These are phyloP conservation scores for Danaus plexippus DNA, from an alignment of 1,140 invertebrate genomes.

Conservation along the genomic window DNA sequence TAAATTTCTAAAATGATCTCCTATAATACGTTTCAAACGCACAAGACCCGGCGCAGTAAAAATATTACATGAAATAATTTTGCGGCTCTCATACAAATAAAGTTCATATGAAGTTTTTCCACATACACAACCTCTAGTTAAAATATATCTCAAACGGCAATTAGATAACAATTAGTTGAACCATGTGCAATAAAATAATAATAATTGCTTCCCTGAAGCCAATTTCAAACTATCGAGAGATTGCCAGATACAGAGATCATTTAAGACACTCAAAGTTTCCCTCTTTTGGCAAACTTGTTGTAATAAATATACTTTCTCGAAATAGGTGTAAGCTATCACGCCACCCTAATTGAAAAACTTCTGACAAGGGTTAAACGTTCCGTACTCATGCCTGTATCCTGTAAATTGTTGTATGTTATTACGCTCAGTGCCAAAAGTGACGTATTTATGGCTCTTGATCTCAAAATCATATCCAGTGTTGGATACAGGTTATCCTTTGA, in stretches of 20 bases:
- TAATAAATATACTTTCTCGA: constrained; percentile 40
- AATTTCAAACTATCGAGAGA: no score
- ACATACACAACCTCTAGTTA: no score
- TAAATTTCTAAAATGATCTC: no score
- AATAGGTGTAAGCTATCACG: constrained; percentile 34
- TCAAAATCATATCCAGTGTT: constrained; percentile 16
- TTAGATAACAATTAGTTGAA: no score
- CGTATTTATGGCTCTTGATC: constrained; percentile 25
- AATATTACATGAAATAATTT: no score
- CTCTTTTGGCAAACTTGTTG: constrained; percentile 19
- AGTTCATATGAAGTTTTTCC: no score
- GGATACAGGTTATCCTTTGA: constrained; percentile 11
- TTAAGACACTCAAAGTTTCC: constrained; percentile 15
- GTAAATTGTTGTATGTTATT: constrained; percentile 31
- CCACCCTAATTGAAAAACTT: constrained; percentile 58
- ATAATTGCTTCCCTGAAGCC: no score
- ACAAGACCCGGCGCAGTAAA: no score
- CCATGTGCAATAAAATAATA: no score
- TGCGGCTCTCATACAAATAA: no score
- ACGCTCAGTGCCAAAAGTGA: constrained; percentile 25
- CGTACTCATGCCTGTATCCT: constrained; percentile 19
- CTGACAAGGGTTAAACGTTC: constrained; percentile 45
- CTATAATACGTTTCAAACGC: no score
- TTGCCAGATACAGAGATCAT: constrained; percentile 13
- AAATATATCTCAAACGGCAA: no score